These are phyloP conservation scores for Dromococcyx pavoninus DNA, from an alignment of 2,797 vertebrate genomes.

Conservation along the genomic window DNA sequence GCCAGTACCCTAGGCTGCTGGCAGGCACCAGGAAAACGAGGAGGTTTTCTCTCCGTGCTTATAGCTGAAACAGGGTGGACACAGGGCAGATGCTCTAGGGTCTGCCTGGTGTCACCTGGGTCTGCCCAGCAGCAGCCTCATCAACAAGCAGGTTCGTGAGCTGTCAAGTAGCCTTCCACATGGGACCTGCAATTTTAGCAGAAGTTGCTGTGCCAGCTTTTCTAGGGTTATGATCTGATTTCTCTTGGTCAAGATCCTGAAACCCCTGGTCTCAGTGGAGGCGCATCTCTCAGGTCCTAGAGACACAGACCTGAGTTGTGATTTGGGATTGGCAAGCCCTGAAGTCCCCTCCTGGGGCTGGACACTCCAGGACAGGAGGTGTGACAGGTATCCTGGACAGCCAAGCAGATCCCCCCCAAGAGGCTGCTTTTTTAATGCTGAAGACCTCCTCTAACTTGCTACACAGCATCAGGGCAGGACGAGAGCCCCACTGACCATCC, in stretches of 20 bases:
- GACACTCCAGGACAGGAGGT: background rate
- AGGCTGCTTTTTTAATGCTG: background rate
- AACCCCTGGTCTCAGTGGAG: background rate
- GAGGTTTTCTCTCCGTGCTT: background rate
- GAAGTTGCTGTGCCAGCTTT: background rate
- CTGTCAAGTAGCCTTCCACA: background rate
- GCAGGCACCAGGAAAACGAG: fast-evolving
- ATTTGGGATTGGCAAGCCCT: background rate
- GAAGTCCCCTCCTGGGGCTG: background rate
- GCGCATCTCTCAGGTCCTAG: background rate
- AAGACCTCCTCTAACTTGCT: background rate
- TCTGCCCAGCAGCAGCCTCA: background rate
- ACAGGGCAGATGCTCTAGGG: background rate
- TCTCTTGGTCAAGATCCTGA: background rate
- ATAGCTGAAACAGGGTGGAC: background rate
- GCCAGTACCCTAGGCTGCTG: background rate
- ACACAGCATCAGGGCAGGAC: fast-evolving
- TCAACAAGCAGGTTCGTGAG: background rate
- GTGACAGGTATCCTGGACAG: background rate
- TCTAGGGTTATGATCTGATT: background rate
- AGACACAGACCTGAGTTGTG: background rate
- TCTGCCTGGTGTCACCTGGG: fast-evolving
- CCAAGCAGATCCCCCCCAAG: background rate
- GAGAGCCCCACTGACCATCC: background rate
- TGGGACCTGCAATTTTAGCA: background rate